Percentiles rank a stretch among this genome's conserved stretches.
Conservation (phyloP, 2,113 vertebrate genomes). For the Anseranas semipalmata region DNA sequence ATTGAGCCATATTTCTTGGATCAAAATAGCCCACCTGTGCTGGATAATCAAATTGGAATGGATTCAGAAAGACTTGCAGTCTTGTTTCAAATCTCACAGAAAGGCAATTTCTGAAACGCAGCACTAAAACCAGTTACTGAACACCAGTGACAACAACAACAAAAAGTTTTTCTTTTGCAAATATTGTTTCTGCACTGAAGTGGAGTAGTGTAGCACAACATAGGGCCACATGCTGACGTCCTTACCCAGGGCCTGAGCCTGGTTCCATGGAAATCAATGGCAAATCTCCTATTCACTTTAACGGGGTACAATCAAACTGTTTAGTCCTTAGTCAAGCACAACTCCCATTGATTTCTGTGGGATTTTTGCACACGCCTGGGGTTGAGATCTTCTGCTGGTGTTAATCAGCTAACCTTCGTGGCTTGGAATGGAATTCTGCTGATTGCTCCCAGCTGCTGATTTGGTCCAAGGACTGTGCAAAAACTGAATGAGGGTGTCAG, state of each 20-base stretch:
- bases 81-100: conserved; percentile 49
- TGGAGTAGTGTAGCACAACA: conserved; percentile 80
- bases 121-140: conserved; percentile 54
- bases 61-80: conserved; percentile 67
- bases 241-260: conserved; percentile 38
- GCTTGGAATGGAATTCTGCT: neutral
- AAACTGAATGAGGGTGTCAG: conserved; percentile 53
- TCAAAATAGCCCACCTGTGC: conserved; percentile 66
- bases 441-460: neutral
- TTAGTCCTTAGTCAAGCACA: conserved; percentile 61
- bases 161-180: conserved; percentile 51
- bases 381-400: neutral
- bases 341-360: conserved; percentile 50
- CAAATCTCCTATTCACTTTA: conserved; percentile 44
- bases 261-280: conserved; percentile 43
- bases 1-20: conserved; percentile 66
- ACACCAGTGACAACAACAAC: conserved; percentile 23
- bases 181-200: conserved; percentile 78
- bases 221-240: conserved; percentile 31
- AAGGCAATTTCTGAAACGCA: conserved; percentile 67
- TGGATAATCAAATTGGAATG: conserved; percentile 74
- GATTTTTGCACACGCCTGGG: conserved; percentile 15
- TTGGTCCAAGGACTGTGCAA: conserved; percentile 44
- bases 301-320: conserved; percentile 55
- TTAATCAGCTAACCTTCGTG: neutral